Conservation (phyloP, 2,888 invertebrate genomes). For the Conomelus anceps region DNA sequence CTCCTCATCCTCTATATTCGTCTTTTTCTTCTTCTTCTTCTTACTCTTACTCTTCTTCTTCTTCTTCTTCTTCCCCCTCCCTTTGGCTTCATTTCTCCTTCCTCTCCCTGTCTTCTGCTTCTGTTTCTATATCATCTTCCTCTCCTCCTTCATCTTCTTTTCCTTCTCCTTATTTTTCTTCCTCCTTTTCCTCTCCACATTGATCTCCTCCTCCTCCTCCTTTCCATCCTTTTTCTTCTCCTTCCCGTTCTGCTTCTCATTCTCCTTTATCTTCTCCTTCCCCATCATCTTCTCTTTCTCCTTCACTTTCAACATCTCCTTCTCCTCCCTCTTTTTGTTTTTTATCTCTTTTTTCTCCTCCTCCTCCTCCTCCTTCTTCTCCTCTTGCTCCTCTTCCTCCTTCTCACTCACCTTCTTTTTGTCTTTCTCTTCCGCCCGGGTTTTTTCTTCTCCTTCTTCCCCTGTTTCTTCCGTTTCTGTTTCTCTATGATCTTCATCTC, state of each 20-base stretch:
- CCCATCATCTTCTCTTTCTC: background rate
- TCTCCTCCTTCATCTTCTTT: background rate
- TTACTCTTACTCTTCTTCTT: background rate
- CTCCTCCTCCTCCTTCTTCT: background rate
- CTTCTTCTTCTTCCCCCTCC: conserved; percentile 1
- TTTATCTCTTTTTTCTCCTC: no score
- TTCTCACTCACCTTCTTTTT: no score
- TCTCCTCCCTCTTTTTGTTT: no score
- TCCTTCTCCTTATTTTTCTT: background rate
- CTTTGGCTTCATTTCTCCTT: background rate
- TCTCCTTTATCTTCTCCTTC: background rate
- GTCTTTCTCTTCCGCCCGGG: no score
- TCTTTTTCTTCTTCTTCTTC: background rate
- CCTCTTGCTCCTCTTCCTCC: background rate
- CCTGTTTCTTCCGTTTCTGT: no score
- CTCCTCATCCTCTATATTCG: background rate
- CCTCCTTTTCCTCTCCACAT: background rate
- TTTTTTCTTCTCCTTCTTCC: no score
- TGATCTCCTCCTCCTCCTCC: background rate
- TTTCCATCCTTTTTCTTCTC: background rate
- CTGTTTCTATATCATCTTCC: conserved; percentile 11
- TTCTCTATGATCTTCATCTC: no score
- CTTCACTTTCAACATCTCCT: background rate
- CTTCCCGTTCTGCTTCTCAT: conserved; percentile 13
- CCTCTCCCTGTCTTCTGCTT: conserved; percentile 1